Conservation (phyloP, 2,888 invertebrate species). For the Ethmia dodecea region DNA sequence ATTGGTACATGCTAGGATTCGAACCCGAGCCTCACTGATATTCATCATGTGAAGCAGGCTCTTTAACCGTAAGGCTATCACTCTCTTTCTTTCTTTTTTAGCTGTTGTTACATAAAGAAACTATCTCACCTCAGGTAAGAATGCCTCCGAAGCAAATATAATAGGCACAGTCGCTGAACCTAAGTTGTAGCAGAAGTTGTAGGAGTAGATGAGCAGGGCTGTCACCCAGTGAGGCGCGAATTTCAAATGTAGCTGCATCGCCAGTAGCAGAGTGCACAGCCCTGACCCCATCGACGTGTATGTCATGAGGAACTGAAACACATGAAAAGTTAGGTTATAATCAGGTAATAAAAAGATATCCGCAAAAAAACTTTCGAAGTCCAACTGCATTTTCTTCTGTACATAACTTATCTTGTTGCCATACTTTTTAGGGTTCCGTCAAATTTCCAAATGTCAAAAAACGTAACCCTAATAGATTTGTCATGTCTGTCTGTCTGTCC, state of each 20-base stretch:
- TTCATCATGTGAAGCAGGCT: background rate
- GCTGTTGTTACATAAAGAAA: background rate
- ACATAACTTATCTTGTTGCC: background rate
- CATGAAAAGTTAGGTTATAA: background rate
- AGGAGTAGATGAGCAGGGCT: constrained; percentile 43
- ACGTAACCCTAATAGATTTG: background rate
- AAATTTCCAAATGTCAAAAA: background rate
- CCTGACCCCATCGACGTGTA: constrained; percentile 37
- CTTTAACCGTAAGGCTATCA: background rate
- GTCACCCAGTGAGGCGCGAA: constrained; percentile 55
- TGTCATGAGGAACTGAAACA: constrained; percentile 39
- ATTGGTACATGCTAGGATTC: background rate
- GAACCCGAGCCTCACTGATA: background rate
- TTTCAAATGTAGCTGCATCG: constrained; percentile 38
- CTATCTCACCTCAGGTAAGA: constrained; percentile 55
- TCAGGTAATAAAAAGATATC: background rate
- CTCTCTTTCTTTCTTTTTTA: background rate
- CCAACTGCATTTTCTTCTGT: background rate
- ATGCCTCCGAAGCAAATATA: constrained; percentile 62
- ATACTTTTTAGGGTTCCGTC: background rate
- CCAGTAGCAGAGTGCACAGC: constrained; percentile 39
- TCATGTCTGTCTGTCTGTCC: too few relatives aligned
- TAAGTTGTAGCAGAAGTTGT: constrained; percentile 56
- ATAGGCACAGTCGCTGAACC: constrained; percentile 66
- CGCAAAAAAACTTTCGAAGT: background rate